phyloP scores from a whole-genome alignment of 2,797 vertebrate genomes.

The Crenuchus spilurus region DNA sequence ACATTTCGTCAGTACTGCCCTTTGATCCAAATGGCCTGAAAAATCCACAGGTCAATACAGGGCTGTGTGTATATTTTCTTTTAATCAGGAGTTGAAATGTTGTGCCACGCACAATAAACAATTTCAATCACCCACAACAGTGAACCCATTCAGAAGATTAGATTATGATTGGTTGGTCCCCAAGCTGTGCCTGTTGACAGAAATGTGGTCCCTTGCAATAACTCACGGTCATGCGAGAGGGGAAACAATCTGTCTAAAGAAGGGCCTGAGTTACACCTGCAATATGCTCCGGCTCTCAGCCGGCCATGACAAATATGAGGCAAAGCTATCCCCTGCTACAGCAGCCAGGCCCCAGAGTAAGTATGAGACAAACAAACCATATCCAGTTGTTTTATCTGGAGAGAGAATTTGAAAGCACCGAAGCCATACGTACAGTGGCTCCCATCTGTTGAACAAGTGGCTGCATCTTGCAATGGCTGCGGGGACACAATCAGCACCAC shows the following conservation, averaged over 20 bases:
- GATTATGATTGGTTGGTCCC: slow-evolving; percentile 67
- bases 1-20: neutral
- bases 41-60: slow-evolving; percentile 38
- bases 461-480: slow-evolving; percentile 18
- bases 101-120: slow-evolving; percentile 60
- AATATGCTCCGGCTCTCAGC: slow-evolving; percentile 55
- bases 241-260: slow-evolving; percentile 61
- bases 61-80: slow-evolving; percentile 52
- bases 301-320: slow-evolving; percentile 58
- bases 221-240: slow-evolving; percentile 54
- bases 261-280: slow-evolving; percentile 59
- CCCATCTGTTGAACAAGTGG: slow-evolving; percentile 28
- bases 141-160: slow-evolving; percentile 65
- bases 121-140: slow-evolving; percentile 61
- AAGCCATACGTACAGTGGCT: slow-evolving; percentile 29
- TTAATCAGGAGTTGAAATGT: slow-evolving; percentile 59
- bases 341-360: slow-evolving; percentile 26
- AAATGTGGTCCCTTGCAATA: slow-evolving; percentile 61
- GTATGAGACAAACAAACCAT: slow-evolving; percentile 49
- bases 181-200: slow-evolving; percentile 62
- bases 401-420: slow-evolving; percentile 26
- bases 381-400: slow-evolving; percentile 46
- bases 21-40: slow-evolving; percentile 19
- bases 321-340: slow-evolving; percentile 30
- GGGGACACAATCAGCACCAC: slow-evolving; percentile 26